These are phyloP conservation scores for Pluvianellus socialis DNA, from an alignment of 2,113 vertebrate genomes.

Conservation along the genomic window DNA sequence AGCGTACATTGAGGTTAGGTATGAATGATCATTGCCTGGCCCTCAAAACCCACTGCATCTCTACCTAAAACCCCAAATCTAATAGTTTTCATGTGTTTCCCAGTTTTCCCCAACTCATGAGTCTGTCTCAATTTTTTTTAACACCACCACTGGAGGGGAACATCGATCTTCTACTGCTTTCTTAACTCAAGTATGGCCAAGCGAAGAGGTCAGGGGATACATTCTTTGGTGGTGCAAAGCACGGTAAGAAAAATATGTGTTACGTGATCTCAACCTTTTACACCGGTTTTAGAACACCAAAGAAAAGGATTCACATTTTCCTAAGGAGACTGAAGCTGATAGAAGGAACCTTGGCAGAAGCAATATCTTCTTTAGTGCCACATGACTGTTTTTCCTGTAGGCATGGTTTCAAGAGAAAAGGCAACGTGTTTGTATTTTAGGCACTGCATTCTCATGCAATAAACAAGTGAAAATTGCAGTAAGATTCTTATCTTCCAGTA, in stretches of 20 bases:
- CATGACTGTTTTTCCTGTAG: background rate
- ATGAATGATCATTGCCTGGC: background rate
- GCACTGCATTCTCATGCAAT: background rate
- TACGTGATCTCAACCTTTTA: background rate
- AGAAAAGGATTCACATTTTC: background rate
- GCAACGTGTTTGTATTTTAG: background rate
- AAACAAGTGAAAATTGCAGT: background rate
- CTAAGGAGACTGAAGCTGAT: background rate
- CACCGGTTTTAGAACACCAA: background rate
- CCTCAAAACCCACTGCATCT: background rate
- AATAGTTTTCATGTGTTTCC: background rate
- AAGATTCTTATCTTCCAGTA: slow-evolving; percentile 26
- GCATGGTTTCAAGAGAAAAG: background rate
- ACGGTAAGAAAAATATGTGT: background rate
- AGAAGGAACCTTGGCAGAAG: background rate
- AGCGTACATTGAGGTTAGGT: background rate
- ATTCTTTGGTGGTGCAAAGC: background rate
- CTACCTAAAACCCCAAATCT: background rate
- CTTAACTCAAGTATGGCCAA: background rate
- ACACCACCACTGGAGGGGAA: background rate
- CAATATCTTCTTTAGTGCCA: background rate
- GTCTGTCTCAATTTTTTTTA: background rate
- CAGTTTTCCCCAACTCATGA: background rate
- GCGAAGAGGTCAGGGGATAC: background rate
- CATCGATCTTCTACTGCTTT: background rate